Conservation (phyloP, 2,888 invertebrate species). For the Notocelia uddmanniana region DNA sequence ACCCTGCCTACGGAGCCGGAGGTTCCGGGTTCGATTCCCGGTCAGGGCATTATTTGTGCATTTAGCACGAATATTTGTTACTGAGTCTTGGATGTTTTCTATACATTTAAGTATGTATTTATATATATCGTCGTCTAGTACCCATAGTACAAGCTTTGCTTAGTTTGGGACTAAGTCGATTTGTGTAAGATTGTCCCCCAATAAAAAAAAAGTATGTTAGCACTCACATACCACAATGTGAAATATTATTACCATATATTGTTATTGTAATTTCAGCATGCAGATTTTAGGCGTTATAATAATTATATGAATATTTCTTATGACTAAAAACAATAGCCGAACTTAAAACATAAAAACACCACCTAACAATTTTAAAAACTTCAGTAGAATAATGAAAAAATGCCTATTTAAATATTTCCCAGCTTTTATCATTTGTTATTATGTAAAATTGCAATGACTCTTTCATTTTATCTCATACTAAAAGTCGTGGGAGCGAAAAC, state of each 20-base stretch:
- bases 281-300: no score
- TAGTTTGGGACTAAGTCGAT: no score
- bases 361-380: not conserved
- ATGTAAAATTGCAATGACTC: constrained; percentile 8
- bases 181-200: no score
- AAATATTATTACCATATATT: not conserved
- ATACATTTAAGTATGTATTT: no score
- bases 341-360: not conserved
- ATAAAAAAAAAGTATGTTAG: no score
- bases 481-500: constrained; percentile 36
- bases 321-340: not conserved
- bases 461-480: constrained; percentile 22
- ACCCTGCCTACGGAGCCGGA: no score
- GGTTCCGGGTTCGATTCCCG: no score
- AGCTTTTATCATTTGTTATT: not conserved
- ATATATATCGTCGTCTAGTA: no score
- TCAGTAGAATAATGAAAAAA: not conserved
- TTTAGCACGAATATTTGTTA: not conserved
- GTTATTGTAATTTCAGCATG: no score
- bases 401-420: not conserved
- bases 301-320: not conserved
- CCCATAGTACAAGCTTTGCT: no score
- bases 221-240: not conserved
- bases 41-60: no score
- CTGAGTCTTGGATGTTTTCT: no score